A percentile compares a stretch with the other conserved stretches of the same genome.
Conservation (phyloP, 2,113 vertebrate species). For the Cavia aperea region DNA sequence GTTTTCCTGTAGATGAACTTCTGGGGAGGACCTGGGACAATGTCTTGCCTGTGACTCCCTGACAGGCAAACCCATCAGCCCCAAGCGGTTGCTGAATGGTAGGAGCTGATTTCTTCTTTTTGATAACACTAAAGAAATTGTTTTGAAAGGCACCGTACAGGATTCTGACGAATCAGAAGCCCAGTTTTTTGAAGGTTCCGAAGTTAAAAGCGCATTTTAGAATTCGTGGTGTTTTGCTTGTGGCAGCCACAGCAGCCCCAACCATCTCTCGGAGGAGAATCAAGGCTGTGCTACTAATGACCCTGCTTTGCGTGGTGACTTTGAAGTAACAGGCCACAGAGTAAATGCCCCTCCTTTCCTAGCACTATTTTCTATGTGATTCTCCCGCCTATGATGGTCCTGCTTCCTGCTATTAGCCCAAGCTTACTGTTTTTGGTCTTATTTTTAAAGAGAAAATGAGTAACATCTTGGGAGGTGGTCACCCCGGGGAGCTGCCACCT, state of each 20-base stretch:
- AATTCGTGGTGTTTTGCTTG: not conserved
- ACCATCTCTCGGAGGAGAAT: not conserved
- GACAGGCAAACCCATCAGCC: not conserved
- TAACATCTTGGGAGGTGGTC: not conserved
- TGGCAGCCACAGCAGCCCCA: not conserved
- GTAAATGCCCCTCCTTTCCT: not conserved
- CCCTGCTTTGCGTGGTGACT: not conserved
- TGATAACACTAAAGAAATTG: not conserved
- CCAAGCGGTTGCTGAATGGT: not conserved
- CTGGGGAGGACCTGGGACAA: slow-evolving; percentile 39
- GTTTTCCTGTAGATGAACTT: slow-evolving; percentile 45
- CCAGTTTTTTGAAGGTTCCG: not conserved
- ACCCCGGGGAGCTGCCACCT: not conserved
- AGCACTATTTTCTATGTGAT: not conserved
- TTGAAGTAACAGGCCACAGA: not conserved
- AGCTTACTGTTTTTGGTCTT: not conserved
- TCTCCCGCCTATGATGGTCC: not conserved
- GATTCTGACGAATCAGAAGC: slow-evolving; percentile 3
- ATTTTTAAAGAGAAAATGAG: not conserved
- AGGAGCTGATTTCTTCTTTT: not conserved
- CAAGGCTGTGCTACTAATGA: not conserved
- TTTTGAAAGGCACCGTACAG: not conserved
- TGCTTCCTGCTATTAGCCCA: not conserved
- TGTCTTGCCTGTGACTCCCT: not conserved
- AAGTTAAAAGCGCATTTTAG: not conserved